Base-by-base conservation (phyloP, 1,140 invertebrate species). In the Phenacoccus solenopsis region DNA sequence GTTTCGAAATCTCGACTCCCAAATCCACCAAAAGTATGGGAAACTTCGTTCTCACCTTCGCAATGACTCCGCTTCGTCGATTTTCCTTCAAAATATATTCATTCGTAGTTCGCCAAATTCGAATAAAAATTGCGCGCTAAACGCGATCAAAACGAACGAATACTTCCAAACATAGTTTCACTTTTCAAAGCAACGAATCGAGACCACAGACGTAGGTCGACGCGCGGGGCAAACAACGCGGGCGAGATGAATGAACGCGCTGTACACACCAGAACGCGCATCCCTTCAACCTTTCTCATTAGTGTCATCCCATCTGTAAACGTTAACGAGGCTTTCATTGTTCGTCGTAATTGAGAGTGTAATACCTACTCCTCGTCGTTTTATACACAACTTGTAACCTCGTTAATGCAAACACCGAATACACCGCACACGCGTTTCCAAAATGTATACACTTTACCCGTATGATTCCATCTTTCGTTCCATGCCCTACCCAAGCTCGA, bases 331-430 rank as follows among this genome's bases (percentile, higher is more conserved):
- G 38, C 38, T 49, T 49, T 49, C 38, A 49, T 49, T 49, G 38
- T 49, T 49, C 38, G 38, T 16, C 38, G 38, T 49, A 49, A 49
- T 49, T 49, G 38, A 49, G 38, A 49, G 38, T 49, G 38, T 49
- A 49, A 49, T 49, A 49, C n/a, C n/a, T n/a, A n/a, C 38, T 49
- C 38, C 12, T 49, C 38, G 38, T 49, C 38, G 38, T 49, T 49
- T 49, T n/a, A 49, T 49, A 49, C 38, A 49, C 38, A 49, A 49
- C 38, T 49, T 49, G 38, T 49, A 49, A 49, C 38, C 38, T 49
- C 38, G 38, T 49, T 49, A 49, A 49, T 49, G 38, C 38, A 49
- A 49, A 49, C 38, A 49, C 38, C 12, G 20, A 49, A n/a, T n/a
- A 49, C 20, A 16, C 38, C 38, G 38, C 38, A 49, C 20, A 49